These are phyloP conservation scores for Psettodes erumei DNA, from an alignment of 2,113 vertebrate genomes.

Conservation along the genomic window DNA sequence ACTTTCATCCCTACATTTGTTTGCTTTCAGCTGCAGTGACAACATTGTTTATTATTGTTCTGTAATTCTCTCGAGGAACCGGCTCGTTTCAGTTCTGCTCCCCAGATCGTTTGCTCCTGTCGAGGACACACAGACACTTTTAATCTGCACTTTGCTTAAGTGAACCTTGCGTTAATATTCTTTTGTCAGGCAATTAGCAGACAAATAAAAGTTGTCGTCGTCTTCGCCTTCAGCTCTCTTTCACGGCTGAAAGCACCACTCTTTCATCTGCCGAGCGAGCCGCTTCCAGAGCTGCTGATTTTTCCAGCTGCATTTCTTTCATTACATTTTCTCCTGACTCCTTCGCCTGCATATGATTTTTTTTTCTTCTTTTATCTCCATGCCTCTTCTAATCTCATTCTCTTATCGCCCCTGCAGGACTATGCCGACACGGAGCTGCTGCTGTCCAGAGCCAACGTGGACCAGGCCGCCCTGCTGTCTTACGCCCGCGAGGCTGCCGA, in stretches of 20 bases:
- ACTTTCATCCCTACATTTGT: neutral
- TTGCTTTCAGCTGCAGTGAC: neutral
- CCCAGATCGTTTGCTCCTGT: neutral
- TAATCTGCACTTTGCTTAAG: neutral
- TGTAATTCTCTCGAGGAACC: neutral
- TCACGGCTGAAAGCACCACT: neutral
- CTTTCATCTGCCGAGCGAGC: neutral
- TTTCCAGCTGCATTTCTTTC: neutral
- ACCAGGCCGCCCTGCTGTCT: slow-evolving; percentile 92
- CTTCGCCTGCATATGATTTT: accelerated
- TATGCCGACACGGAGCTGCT: slow-evolving; percentile 93
- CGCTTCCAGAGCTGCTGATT: neutral
- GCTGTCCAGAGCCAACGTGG: slow-evolving; percentile 94
- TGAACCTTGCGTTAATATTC: neutral
- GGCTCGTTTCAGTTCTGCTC: neutral
- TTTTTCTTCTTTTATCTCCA: neutral
- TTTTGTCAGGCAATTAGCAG: neutral
- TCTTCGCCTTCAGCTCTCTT: neutral
- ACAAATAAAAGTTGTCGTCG: neutral
- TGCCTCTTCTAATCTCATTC: neutral
- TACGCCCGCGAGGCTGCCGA: slow-evolving; percentile 94
- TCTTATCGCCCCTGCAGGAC: slow-evolving; percentile 81
- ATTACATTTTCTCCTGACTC: neutral
- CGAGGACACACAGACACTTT: too few relatives aligned
- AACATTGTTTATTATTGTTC: neutral